Conservation (phyloP, 2,113 vertebrate species). For the Bettongia penicillata region DNA sequence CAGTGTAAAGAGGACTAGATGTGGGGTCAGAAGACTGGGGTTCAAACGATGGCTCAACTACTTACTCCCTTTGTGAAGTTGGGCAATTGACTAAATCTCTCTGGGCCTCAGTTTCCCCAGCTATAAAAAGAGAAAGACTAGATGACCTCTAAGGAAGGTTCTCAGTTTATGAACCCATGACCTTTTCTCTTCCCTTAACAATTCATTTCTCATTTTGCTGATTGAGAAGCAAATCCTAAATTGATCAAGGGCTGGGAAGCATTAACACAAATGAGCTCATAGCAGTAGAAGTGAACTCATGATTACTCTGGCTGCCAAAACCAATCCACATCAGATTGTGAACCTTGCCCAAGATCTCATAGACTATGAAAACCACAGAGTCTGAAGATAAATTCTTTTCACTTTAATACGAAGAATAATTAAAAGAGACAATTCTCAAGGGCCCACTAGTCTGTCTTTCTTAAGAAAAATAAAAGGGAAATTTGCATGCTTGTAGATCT, state of each 20-base stretch:
- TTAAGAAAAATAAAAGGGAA: neutral
- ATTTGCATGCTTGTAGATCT: neutral
- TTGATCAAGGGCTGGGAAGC: neutral
- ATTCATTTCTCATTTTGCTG: constrained; percentile 9
- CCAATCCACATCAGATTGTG: neutral
- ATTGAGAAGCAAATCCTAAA: constrained; percentile 39
- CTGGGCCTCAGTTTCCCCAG: neutral
- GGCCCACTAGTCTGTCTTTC: neutral
- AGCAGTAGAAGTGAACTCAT: constrained; percentile 38
- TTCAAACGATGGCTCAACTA: neutral
- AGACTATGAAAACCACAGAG: neutral
- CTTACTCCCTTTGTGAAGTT: neutral
- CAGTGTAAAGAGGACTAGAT: neutral
- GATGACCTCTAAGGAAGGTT: neutral
- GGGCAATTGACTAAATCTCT: neutral
- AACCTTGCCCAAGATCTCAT: neutral
- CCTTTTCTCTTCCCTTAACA: constrained; percentile 25
- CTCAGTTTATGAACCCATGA: neutral
- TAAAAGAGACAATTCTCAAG: neutral
- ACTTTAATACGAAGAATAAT: neutral
- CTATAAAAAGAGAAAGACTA: neutral
- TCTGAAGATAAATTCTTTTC: neutral
- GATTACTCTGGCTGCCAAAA: constrained; percentile 16
- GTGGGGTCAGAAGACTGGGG: neutral
- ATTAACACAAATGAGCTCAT: constrained; percentile 24